Evolutionary conservation across 2,113 vertebrate genomes (phyloP).

Genomic region (Microcebus ravelobensis): DNA sequence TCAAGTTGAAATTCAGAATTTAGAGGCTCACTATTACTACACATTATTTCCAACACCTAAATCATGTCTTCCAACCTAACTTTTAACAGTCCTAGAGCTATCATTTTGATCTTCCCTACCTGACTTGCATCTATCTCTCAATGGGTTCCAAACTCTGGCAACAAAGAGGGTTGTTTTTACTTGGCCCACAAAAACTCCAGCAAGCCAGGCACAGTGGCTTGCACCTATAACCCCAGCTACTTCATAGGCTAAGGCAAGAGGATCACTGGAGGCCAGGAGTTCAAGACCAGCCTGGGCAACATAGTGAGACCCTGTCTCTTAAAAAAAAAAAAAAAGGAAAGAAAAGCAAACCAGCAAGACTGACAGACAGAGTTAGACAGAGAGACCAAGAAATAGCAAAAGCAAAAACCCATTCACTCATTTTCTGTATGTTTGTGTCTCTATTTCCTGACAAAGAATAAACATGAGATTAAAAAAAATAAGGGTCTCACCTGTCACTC

Average conservation of each 20-base stretch:
- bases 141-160: neutral
- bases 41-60: neutral
- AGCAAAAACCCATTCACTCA: conserved; percentile 7
- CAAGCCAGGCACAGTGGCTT: neutral
- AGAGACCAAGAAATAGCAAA: conserved; percentile 13
- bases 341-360: neutral
- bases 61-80: neutral
- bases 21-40: neutral
- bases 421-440: neutral
- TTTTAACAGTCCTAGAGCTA: neutral
- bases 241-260: too few species aligned
- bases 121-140: neutral
- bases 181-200: neutral
- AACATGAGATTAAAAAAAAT: conserved; percentile 39
- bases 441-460: conserved; percentile 19
- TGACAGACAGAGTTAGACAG: neutral
- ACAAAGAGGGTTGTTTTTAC: neutral
- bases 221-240: too few species aligned
- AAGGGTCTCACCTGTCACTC: conserved; percentile 88
- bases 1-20: neutral
- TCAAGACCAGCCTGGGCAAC: too few species aligned
- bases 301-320: too few species aligned
- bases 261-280: too few species aligned
- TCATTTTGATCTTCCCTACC: neutral
- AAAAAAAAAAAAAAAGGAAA: too few species aligned